Evolutionary conservation across 2,113 vertebrate species (phyloP).

Genomic region (Falco punctatus): DNA sequence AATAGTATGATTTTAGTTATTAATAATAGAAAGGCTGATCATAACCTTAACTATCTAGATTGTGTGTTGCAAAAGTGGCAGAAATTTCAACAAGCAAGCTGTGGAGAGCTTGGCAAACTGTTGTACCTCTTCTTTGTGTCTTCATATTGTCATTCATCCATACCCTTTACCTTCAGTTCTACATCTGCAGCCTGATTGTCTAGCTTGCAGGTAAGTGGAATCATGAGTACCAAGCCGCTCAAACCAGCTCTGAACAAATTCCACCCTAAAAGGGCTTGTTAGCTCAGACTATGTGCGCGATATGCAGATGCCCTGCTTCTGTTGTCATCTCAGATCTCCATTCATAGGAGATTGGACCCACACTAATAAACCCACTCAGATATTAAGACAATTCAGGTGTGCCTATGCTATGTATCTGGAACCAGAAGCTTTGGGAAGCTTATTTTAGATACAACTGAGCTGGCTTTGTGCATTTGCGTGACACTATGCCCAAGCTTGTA

Average conservation of each 20-base stretch:
- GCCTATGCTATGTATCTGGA: background rate
- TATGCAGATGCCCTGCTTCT: background rate
- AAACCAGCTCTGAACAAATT: background rate
- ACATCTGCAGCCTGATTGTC: background rate
- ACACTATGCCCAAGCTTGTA: background rate
- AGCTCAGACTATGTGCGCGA: background rate
- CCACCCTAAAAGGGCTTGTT: background rate
- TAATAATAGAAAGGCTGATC: background rate
- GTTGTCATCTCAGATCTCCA: background rate
- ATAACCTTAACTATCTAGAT: background rate
- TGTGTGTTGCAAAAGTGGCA: background rate
- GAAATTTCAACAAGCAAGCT: background rate
- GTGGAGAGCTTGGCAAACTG: background rate
- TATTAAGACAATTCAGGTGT: background rate
- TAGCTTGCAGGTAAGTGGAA: background rate
- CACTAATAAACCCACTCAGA: background rate
- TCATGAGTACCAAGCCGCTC: accelerated
- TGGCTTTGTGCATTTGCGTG: background rate
- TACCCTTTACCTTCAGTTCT: background rate
- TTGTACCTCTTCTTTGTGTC: background rate
- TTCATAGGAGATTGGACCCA: background rate
- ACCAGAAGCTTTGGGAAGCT: background rate
- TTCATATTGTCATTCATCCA: background rate
- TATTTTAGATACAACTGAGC: background rate
- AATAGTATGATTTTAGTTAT: background rate